These are phyloP conservation scores for Theonella swinhoei DNA, from an alignment of 37 sponge, comb jelly and placozoan species.

Conservation along the genomic window DNA sequence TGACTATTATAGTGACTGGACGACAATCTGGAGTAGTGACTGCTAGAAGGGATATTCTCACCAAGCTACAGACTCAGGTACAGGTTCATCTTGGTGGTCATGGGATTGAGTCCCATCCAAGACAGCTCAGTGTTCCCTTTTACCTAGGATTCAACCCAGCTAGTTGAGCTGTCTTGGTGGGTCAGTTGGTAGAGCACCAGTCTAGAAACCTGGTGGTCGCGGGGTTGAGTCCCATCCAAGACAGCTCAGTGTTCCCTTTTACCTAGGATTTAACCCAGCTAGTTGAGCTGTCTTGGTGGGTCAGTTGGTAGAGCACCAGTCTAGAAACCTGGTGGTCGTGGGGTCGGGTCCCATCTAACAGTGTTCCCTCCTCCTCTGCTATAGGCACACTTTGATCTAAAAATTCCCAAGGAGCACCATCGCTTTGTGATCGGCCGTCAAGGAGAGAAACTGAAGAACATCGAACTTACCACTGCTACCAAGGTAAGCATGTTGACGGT, in stretches of 20 bases:
- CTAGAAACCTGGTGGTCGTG: too few species aligned
- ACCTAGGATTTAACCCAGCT: too few species aligned
- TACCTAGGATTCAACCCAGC: background rate
- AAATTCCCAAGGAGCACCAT: conserved; percentile 90
- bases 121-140: too few species aligned
- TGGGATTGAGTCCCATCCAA: too few species aligned
- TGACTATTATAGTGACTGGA: conserved; percentile 93
- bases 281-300: too few species aligned
- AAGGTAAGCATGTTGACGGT: too few species aligned
- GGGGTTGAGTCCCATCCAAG: too few species aligned
- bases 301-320: too few species aligned
- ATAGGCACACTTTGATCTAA: conserved; percentile 60
- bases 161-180: background rate
- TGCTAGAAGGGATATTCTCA: conserved; percentile 68
- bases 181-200: too few species aligned
- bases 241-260: too few species aligned
- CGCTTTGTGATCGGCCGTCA: conserved; percentile 73
- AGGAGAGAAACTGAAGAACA: conserved; percentile 63
- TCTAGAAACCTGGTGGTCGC: too few species aligned
- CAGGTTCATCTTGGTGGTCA: background rate
- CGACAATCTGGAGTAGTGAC: conserved; percentile 57
- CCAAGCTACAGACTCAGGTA: conserved; percentile 84
- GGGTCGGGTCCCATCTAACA: too few species aligned
- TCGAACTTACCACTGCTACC: conserved; percentile 80
- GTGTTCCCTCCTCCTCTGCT: background rate